Conservation (phyloP, 2,113 vertebrate genomes). For the Bos javanicus region DNA sequence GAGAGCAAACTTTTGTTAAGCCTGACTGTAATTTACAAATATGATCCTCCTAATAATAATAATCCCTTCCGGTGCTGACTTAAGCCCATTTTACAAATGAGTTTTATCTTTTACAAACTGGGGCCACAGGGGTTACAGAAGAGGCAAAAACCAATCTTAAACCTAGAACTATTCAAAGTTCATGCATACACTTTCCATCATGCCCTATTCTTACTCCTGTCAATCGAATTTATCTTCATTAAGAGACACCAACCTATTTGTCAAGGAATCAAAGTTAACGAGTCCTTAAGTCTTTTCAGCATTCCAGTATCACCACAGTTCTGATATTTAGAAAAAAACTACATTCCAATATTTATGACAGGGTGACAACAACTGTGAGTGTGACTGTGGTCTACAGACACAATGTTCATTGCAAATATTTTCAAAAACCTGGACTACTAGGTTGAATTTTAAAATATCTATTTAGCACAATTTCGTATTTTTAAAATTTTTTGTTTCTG, state of each 20-base stretch:
- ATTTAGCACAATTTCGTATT: conserved; percentile 13
- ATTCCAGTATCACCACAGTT: not conserved
- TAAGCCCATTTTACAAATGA: not conserved
- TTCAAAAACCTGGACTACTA: not conserved
- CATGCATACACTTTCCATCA: rapidly evolving
- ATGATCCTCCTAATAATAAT: not conserved
- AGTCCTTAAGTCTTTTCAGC: not conserved
- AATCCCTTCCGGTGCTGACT: not conserved
- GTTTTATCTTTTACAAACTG: not conserved
- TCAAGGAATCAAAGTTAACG: conserved; percentile 13
- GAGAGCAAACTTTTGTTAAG: not conserved
- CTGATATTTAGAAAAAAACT: not conserved
- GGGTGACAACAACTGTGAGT: not conserved
- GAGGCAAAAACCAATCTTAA: not conserved
- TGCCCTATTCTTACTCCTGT: not conserved
- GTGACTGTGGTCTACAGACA: not conserved
- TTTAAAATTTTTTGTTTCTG: not conserved
- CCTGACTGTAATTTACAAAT: not conserved
- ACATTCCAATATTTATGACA: not conserved
- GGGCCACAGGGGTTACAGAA: not conserved
- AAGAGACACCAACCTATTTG: not conserved
- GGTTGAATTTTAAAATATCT: conserved; percentile 40
- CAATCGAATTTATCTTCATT: not conserved
- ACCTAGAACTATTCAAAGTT: not conserved
- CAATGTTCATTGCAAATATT: not conserved